These are phyloP conservation scores for Echiichthys vipera DNA, from an alignment of 2,797 vertebrate genomes.

Conservation along the genomic window DNA sequence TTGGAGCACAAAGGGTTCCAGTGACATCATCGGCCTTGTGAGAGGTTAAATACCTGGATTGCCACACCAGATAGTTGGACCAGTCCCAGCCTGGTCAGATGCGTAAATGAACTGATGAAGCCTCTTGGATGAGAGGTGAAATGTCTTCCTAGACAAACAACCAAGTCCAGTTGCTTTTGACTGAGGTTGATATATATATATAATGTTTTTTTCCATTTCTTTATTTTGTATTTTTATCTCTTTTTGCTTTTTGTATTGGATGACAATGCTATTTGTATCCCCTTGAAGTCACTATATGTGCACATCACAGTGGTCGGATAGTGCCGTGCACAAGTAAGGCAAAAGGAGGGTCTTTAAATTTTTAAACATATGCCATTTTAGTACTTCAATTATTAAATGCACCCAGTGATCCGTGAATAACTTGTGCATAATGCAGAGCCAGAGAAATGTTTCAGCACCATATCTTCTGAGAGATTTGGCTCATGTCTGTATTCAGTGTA, in stretches of 20 bases:
- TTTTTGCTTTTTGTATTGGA: neutral
- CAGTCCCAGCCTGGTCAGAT: no score
- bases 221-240: neutral
- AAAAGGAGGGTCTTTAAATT: slow-evolving; percentile 69
- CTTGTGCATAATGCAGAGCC: slow-evolving; percentile 79
- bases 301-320: slow-evolving; percentile 24
- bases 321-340: slow-evolving; percentile 49
- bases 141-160: no score
- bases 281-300: slow-evolving; percentile 11
- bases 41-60: no score
- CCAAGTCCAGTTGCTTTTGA: no score
- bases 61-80: no score
- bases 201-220: neutral
- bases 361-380: slow-evolving; percentile 83
- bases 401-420: slow-evolving; percentile 73
- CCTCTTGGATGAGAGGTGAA: no score
- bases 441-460: slow-evolving; percentile 66
- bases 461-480: slow-evolving; percentile 54
- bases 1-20: no score
- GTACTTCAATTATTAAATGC: slow-evolving; percentile 81
- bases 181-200: no score
- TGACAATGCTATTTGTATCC: slow-evolving; percentile 8
- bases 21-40: no score
- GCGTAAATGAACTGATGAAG: no score
- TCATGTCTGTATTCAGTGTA: slow-evolving; percentile 16